A percentile compares a stretch with the other conserved stretches of the same genome.
Conservation (phyloP, 2,113 vertebrate genomes). For the Junco hyemalis region DNA sequence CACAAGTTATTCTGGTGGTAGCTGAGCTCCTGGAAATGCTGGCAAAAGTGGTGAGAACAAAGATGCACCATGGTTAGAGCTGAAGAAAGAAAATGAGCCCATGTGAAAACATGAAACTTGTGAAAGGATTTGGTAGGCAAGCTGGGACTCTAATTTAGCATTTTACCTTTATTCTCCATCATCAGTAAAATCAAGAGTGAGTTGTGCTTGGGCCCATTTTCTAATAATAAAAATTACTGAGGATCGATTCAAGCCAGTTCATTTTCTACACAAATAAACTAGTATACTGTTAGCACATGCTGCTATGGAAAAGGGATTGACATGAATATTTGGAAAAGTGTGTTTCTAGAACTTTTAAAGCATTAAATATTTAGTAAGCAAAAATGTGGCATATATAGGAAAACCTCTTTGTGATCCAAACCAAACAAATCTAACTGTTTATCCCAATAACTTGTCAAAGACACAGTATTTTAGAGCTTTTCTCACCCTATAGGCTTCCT, state of each 20-base stretch:
- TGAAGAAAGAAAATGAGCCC: not conserved
- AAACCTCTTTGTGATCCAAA: not conserved
- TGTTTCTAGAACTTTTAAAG: not conserved
- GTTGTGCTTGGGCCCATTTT: not conserved
- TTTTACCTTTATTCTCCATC: not conserved
- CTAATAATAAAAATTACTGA: not conserved
- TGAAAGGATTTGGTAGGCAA: not conserved
- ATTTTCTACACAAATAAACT: not conserved
- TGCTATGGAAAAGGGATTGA: not conserved
- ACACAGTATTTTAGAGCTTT: not conserved
- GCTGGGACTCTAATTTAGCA: not conserved
- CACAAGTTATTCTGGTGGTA: not conserved
- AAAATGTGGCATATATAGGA: not conserved
- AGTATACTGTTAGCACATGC: not conserved
- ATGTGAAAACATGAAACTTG: fast-evolving
- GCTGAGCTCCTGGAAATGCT: not conserved
- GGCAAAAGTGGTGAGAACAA: not conserved
- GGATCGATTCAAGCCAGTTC: not conserved
- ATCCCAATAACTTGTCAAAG: not conserved
- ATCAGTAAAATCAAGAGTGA: not conserved
- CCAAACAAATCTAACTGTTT: not conserved
- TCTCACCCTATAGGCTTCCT: not conserved
- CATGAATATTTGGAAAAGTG: not conserved
- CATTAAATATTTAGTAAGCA: not conserved
- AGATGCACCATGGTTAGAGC: not conserved